Percentiles rank a stretch among this genome's conserved stretches.
phyloP scores from a whole-genome alignment of 2,113 vertebrate species.

The Campylorhamphus procurvoides region DNA sequence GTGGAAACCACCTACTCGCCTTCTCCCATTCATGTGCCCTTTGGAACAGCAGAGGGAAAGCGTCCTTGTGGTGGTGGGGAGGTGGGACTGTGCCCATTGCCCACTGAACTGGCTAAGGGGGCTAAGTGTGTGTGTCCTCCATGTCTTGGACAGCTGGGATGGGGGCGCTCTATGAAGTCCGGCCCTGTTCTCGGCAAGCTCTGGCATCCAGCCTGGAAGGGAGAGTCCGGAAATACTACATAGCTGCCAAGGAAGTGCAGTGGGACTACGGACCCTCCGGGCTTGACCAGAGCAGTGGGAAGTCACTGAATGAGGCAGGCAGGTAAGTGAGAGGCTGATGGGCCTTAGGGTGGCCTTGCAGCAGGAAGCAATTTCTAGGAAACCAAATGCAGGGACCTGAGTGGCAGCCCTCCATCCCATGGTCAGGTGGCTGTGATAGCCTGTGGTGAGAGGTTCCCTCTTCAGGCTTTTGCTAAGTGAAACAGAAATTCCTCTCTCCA shows the following conservation, averaged over 20 bases:
- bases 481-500: background rate
- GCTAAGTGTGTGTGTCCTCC: background rate
- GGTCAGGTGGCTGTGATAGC: background rate
- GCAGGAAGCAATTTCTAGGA: background rate
- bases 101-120: background rate
- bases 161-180: constrained; percentile 76
- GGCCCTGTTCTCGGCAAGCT: constrained; percentile 54
- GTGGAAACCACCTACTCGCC: background rate
- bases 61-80: background rate
- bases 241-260: constrained; percentile 73
- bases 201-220: background rate
- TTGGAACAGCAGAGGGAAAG: background rate
- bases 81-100: background rate
- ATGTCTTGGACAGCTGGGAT: constrained; percentile 71
- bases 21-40: background rate
- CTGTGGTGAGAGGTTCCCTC: background rate
- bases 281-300: constrained; percentile 53
- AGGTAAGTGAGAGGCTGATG: constrained; percentile 55
- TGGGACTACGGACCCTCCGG: constrained; percentile 76
- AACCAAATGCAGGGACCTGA: background rate
- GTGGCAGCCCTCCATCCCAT: background rate
- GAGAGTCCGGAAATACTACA: constrained; percentile 73
- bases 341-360: background rate
- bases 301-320: constrained; percentile 61
- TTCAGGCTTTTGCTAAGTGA: background rate